Evolutionary conservation across 2,888 invertebrate genomes (phyloP).

Genomic region (Vesta saturnalis): DNA sequence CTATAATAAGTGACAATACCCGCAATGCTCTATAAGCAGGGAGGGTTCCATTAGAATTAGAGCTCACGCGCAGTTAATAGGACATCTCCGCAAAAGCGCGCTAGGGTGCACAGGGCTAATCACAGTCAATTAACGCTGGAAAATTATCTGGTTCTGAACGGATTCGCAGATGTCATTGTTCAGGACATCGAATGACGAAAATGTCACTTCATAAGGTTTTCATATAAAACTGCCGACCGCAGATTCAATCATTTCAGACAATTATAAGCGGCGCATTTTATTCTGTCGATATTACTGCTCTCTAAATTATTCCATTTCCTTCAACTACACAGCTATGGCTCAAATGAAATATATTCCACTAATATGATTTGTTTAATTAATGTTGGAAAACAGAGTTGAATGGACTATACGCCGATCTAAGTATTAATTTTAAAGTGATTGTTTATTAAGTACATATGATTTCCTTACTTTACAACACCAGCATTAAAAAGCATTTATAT

Average conservation of each 20-base stretch:
- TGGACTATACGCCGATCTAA: no score
- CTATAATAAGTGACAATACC: slow-evolving; percentile 54
- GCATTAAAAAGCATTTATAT: no score
- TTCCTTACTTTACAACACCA: no score
- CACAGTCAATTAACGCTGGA: slow-evolving; percentile 57
- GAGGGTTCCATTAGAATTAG: slow-evolving; percentile 39
- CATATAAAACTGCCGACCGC: slow-evolving; percentile 51
- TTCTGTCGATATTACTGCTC: slow-evolving; percentile 24
- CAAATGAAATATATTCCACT: slow-evolving; percentile 1
- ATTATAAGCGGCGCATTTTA: slow-evolving; percentile 42
- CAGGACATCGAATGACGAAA: slow-evolving; percentile 41
- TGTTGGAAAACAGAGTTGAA: no score
- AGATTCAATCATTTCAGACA: slow-evolving; percentile 49
- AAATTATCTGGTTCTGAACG: slow-evolving; percentile 56
- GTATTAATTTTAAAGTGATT: no score
- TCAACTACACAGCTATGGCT: not conserved
- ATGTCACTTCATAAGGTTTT: slow-evolving; percentile 51
- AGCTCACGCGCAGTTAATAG: slow-evolving; percentile 46
- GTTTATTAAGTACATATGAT: no score
- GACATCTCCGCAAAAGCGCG: slow-evolving; percentile 46
- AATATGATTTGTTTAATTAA: not conserved
- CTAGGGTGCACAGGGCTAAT: slow-evolving; percentile 52
- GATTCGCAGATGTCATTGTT: slow-evolving; percentile 54
- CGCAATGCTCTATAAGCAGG: slow-evolving; percentile 45
- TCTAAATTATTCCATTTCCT: slow-evolving; percentile 27